These are phyloP conservation scores for Drosophila triauraria DNA, from an alignment of 1,140 invertebrate species.

Conservation along the genomic window DNA sequence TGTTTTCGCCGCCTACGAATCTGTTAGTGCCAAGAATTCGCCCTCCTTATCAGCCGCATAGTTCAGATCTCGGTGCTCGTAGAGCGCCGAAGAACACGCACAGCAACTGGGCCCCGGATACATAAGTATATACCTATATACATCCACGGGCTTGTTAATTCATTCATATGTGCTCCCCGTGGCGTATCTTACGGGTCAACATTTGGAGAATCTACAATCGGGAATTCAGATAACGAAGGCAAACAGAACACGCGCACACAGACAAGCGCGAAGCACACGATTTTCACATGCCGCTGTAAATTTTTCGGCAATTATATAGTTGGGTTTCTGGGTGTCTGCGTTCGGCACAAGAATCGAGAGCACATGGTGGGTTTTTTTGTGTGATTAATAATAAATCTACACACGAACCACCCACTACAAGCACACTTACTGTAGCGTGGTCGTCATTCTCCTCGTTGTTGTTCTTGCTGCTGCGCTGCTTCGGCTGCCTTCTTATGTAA, in stretches of 20 bases:
- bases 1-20: slow-evolving; percentile 42
- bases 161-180: slow-evolving; percentile 35
- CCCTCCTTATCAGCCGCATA: slow-evolving; percentile 49
- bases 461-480: slow-evolving; percentile 40
- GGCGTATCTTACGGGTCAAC: slow-evolving; percentile 32
- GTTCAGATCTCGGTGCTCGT: slow-evolving; percentile 21
- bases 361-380: slow-evolving; percentile 41
- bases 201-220: slow-evolving; percentile 25
- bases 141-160: slow-evolving; percentile 14
- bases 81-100: slow-evolving; percentile 10
- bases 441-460: slow-evolving; percentile 61
- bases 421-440: slow-evolving; percentile 68
- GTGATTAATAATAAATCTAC: slow-evolving; percentile 47
- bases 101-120: slow-evolving; percentile 5
- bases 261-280: slow-evolving; percentile 39
- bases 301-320: slow-evolving; percentile 66
- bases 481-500: slow-evolving; percentile 69
- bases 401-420: slow-evolving; percentile 27
- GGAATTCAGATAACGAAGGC: slow-evolving; percentile 18
- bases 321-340: slow-evolving; percentile 3
- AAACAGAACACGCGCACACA: slow-evolving; percentile 14
- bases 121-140: slow-evolving; percentile 1
- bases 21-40: slow-evolving; percentile 38
- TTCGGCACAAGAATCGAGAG: slow-evolving; percentile 34
- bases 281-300: slow-evolving; percentile 68